Conservation (phyloP, 2,888 invertebrate species). For the Drosophila mulleri region DNA sequence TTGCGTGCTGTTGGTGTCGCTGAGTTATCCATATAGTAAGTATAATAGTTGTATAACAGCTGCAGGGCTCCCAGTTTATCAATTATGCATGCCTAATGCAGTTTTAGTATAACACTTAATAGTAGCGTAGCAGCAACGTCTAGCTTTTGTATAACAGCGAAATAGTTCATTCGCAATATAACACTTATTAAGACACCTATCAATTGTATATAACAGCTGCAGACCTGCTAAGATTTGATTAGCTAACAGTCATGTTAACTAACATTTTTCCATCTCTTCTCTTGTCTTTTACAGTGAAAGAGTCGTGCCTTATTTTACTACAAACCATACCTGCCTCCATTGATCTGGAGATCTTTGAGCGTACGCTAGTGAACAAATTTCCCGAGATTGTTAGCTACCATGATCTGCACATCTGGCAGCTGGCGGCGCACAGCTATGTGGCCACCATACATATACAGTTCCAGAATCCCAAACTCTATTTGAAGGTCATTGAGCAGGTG, state of each 20-base stretch:
- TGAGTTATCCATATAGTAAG: slow-evolving; percentile 94
- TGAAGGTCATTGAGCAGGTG: slow-evolving; percentile 87
- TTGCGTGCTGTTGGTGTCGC: slow-evolving; percentile 88
- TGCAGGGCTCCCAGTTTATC: no score
- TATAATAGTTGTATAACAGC: slow-evolving; percentile 53
- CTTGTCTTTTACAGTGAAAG: slow-evolving; percentile 89
- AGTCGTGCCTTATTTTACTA: slow-evolving; percentile 94
- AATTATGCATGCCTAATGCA: no score
- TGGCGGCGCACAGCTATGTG: slow-evolving; percentile 91
- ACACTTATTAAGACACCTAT: background rate
- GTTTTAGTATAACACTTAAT: no score
- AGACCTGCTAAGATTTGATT: no score
- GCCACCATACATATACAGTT: slow-evolving; percentile 94
- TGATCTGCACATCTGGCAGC: slow-evolving; percentile 95
- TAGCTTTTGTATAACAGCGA: background rate
- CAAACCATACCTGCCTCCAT: slow-evolving; percentile 97
- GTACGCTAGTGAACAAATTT: slow-evolving; percentile 88
- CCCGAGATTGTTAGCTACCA: slow-evolving; percentile 91
- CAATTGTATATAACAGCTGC: background rate
- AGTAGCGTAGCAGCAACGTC: no score
- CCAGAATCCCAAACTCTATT: slow-evolving; percentile 88
- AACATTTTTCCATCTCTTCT: slow-evolving; percentile 58
- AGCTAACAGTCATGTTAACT: background rate
- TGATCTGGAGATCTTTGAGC: slow-evolving; percentile 90
- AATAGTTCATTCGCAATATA: background rate